A percentile compares a stretch with the other conserved stretches of the same genome.
These are phyloP conservation scores for Pelagia noctiluca DNA, from an alignment of 30 jellyfish, hydroid and myxozoan species.

Conservation along the genomic window DNA sequence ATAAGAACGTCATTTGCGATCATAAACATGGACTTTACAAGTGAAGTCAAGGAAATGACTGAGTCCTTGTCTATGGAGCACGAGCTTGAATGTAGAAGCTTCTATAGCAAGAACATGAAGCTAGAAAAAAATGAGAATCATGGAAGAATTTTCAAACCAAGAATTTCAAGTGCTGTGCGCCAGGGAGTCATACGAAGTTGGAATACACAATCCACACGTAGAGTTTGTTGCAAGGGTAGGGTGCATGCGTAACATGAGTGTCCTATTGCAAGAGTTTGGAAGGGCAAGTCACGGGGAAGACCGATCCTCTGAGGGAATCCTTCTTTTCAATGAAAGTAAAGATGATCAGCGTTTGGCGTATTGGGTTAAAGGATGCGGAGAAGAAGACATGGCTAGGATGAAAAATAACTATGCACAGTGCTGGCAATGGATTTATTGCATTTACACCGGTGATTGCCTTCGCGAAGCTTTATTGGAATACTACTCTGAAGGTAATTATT, in stretches of 20 bases:
- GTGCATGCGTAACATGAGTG: background rate
- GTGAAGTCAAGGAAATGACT: background rate
- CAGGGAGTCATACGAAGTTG: background rate
- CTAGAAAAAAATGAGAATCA: too few relatives aligned
- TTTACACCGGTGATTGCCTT: background rate
- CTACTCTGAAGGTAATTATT: background rate
- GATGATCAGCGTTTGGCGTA: background rate
- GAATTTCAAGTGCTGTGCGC: background rate
- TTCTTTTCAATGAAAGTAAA: background rate
- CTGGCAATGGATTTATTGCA: slow-evolving; percentile 1
- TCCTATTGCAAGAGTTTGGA: background rate
- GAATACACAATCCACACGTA: background rate
- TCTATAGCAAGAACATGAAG: background rate
- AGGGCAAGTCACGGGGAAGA: background rate
- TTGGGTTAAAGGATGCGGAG: background rate
- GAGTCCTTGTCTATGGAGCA: background rate
- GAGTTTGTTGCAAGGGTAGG: background rate
- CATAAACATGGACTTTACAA: background rate
- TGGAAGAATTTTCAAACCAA: too few relatives aligned
- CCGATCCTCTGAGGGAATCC: background rate
- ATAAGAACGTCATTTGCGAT: background rate
- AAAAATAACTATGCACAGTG: background rate
- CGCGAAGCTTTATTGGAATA: background rate
- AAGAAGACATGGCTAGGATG: background rate
- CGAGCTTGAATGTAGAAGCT: background rate